Evolutionary conservation across 2,797 vertebrate genomes (phyloP).

Genomic region (Pseudocheirus occidentalis): DNA sequence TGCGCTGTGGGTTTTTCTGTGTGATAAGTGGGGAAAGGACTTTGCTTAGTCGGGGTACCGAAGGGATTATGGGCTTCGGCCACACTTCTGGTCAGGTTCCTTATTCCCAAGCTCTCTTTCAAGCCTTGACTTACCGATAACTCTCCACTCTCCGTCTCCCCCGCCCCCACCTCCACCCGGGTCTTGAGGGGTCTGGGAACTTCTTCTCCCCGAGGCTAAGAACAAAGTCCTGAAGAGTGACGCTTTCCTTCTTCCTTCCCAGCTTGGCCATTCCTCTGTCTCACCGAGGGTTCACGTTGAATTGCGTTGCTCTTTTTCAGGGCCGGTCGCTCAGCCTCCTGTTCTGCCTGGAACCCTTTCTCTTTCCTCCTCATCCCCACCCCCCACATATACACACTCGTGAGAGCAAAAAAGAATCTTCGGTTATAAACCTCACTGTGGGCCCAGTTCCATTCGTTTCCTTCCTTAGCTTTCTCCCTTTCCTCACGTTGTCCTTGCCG

Average conservation of each 20-base stretch:
- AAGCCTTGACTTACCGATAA: constrained; percentile 58
- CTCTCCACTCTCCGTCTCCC: constrained; percentile 36
- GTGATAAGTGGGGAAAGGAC: background rate
- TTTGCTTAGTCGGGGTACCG: background rate
- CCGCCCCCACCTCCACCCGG: background rate
- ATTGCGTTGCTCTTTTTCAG: constrained; percentile 1
- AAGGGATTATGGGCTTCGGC: background rate
- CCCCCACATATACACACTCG: background rate
- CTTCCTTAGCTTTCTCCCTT: background rate
- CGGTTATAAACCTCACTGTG: background rate
- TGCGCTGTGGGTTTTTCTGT: background rate
- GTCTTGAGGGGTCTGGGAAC: constrained; percentile 55
- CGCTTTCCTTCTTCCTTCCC: constrained; percentile 42
- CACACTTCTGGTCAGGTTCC: background rate
- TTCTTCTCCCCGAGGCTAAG: constrained; percentile 46
- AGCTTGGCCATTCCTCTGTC: background rate
- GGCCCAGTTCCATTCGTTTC: background rate
- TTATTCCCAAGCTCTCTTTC: background rate
- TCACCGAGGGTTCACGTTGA: background rate
- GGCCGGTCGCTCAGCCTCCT: background rate
- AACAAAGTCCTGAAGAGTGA: constrained; percentile 1
- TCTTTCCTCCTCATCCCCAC: background rate
- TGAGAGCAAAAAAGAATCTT: background rate
- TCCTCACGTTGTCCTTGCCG: background rate
- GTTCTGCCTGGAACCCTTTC: background rate